Base-by-base conservation (phyloP, 2,797 vertebrate genomes). In the Heterohyrax brucei region DNA sequence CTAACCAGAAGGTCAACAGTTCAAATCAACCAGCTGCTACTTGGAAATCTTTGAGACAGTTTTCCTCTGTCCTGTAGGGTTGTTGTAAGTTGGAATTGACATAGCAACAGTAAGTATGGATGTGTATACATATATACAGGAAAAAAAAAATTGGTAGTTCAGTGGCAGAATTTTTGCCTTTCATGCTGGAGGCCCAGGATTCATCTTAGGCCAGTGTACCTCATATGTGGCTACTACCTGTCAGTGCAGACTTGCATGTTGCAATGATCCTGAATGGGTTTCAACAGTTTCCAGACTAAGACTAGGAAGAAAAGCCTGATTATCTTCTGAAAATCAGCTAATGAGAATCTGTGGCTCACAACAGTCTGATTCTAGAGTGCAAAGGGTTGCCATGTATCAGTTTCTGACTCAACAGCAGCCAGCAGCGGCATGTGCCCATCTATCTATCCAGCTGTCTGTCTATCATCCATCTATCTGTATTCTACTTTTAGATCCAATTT, bases 401-500 rank as follows among this genome's bases (percentile, higher is more conserved):
- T 18, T 3, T 33, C 70, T 22, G 18, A 56, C 13, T 21, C 59
- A 61, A 22, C 59, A 61, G 59, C 59, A 21, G 59, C 4, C 59
- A 22, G 22, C 30, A 7, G 2, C 68, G 18, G 19, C n/a, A 70
- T 5, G 5, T 21, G 33, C n/a, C 4, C 53, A 56, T 56, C 53
- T 56, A 56, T 16, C 50, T 53, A 53, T 53, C 50, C 13, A 13
- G 8, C 50, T 13, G 13, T 53, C 53, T 56, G 53, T 56, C 53
- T 56, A 56, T 56, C 14, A 68, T 68, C 4, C n/a, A 30, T 68
- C 8, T 68, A 13, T 13, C 28, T n/a, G 26, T 61, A 30, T 64
- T 12, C n/a, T 83, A 3, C 33, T 80, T 84, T 68, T 87, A 76
- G 48, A 76, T 56, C 66, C 22, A 75, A 24, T 94, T 92, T 82